Base-by-base conservation (phyloP, 2,113 vertebrate species). In the Cynoglossus semilaevis region DNA sequence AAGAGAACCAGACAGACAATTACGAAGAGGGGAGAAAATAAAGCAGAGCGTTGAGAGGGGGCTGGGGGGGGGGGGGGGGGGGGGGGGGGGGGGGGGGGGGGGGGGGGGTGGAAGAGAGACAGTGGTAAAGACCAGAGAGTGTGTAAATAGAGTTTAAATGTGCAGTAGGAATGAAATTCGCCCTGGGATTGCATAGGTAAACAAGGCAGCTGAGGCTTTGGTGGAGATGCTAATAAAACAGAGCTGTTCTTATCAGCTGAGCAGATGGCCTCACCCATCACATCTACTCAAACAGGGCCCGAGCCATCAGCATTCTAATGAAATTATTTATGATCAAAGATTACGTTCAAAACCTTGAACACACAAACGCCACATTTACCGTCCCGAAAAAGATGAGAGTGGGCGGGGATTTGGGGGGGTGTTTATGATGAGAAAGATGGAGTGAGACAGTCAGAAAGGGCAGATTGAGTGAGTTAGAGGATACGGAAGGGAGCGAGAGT, bases 281-380 rank as follows among this genome's bases (percentile, higher is more conserved):
- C 85, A 79, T 85, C 81, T 80, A 63, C 82, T 88, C 84, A 85
- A 87, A 88, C 84, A 86, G 68, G 80, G 70, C 76, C 82, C 47
- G 55, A 85, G 70, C 85, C 87, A 87, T 85, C 87, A 83, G 87
- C 84, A 87, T 87, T 87, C 84, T 87, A 88, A 88, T 86, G 82
- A 88, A 86, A 88, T 88, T 88, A 88, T 87, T 87, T 88, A 88
- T 85, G 87, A 88, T 87, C 82, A 47, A 81, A 88, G 87, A 88
- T 87, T 87, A 84, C 71, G 54, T 55, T 72, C 73, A 70, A 86
- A 88, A 86, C 80, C 87, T 84, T 85, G 71, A 84, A 75, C 85
- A 88, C 66, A 88, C 87, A 85, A n/a, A 74, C 35, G 18, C 63
- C 47, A 29, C 60, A 52, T 83, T 79, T 83, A 83, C 80, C 80